These are phyloP conservation scores for Lytechinus pictus DNA, from an alignment of 35 echinoderm and acorn worm species.

Conservation along the genomic window DNA sequence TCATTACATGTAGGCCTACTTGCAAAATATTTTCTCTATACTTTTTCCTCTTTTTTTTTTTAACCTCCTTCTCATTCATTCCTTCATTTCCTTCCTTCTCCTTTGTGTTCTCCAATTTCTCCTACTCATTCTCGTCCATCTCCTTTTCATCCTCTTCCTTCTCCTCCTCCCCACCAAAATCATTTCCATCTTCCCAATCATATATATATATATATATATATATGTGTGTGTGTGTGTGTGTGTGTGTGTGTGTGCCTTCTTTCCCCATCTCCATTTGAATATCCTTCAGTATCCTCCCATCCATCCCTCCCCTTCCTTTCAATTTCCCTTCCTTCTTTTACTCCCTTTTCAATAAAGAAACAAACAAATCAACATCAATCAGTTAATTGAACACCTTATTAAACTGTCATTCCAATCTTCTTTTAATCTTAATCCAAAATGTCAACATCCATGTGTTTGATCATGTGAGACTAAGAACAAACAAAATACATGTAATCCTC, in stretches of 20 bases:
- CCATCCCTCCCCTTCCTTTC: no score
- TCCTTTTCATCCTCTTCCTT: neutral
- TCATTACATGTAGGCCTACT: no score
- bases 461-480: neutral
- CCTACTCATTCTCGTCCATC: neutral
- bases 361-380: neutral
- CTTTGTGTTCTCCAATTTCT: neutral
- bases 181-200: neutral
- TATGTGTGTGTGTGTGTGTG: no score
- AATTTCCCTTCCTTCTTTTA: no score
- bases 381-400: neutral
- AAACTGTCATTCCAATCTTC: neutral
- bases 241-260: no score
- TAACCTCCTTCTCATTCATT: neutral
- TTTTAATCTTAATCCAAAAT: neutral
- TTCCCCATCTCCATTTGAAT: no score
- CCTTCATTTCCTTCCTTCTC: neutral
- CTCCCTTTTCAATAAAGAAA: neutral
- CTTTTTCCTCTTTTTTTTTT: neutral
- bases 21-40: neutral
- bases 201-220: no score
- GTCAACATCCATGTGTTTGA: neutral
- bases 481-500: neutral
- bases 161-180: neutral
- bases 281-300: no score